Evolutionary conservation across 2,797 vertebrate genomes (phyloP).

Genomic region (Intellagama lesueurii): DNA sequence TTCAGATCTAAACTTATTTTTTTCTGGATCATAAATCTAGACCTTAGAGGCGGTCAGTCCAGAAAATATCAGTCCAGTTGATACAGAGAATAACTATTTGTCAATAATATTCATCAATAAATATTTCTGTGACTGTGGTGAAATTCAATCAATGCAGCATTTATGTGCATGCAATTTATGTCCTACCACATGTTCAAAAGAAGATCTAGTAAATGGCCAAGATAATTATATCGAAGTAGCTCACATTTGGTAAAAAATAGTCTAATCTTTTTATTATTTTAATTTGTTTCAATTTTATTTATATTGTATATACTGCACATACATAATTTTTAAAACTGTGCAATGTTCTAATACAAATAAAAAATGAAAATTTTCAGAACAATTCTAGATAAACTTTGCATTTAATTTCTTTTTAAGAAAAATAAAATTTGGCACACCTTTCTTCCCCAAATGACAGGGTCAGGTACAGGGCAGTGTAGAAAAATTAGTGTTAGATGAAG

Average conservation of each 20-base stretch:
- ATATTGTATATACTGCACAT: no score
- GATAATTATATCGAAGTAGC: no score
- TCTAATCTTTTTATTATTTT: no score
- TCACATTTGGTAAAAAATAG: no score
- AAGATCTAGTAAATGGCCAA: no score
- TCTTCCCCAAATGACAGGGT: background rate
- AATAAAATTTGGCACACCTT: no score
- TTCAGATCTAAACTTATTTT: background rate
- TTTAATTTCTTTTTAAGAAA: background rate
- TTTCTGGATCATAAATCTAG: background rate
- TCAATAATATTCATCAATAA: slow-evolving; percentile 1
- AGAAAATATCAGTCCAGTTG: background rate
- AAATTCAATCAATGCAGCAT: no score
- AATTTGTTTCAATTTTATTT: no score
- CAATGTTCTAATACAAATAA: no score
- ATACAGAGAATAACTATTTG: background rate
- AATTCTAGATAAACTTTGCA: background rate
- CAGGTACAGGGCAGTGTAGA: background rate
- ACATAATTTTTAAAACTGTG: no score
- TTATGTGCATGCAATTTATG: no score
- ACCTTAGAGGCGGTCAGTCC: background rate
- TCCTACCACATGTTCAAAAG: no score
- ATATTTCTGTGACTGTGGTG: background rate
- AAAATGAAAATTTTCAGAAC: background rate
- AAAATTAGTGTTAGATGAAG: background rate